Base-by-base conservation (phyloP, 2,888 invertebrate species). In the Chymomyza fuscimana region DNA sequence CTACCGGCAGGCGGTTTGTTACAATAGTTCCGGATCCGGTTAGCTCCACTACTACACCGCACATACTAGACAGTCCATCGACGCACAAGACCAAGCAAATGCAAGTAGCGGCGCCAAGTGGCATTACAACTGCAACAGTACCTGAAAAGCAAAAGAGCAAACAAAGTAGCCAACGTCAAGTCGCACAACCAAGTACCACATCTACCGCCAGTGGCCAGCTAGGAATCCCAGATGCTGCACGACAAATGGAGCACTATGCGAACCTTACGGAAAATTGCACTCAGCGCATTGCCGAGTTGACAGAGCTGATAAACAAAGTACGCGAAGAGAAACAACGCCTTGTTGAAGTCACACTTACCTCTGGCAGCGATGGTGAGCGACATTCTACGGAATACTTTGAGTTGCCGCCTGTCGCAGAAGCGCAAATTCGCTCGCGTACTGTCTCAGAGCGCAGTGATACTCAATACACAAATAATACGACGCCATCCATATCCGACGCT, bases 241-340 rank as follows among this genome's bases (percentile, higher is more conserved):
- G n/a, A 2, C 76, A 87, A 46, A 81, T 89, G 25, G 85, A 83
- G 15, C 92, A 93, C 59, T 94, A 93, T 69, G 92, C 93, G 0
- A 91, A 93, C 74, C 91, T 94, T 15, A 93, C 94, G 0, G 93
- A 93, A 59, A 92, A 92, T 59, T 94, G 93, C 67, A 92, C 92
- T 0, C 92, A 93, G 73, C 92, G 94, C 70, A 94, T 94, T 60
- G 92, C 93, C 2, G 93, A 93, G 69, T 85, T 94, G 6, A 92
- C 93, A 0, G 92, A 92, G 10, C 92, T 93, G 80, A 94, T 94
- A 15, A 92, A 93, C n/a, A 92, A 93, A 82, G 93, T 94, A 6
- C 92, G 94, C n/a, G 91, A 92, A 65, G 94, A 94, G 80, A 93
- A 93, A 74, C 91, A 92, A 60, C 91, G 92, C 59, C 90, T 93